Conservation (phyloP, 2,113 vertebrate genomes). For the Carassius auratus region DNA sequence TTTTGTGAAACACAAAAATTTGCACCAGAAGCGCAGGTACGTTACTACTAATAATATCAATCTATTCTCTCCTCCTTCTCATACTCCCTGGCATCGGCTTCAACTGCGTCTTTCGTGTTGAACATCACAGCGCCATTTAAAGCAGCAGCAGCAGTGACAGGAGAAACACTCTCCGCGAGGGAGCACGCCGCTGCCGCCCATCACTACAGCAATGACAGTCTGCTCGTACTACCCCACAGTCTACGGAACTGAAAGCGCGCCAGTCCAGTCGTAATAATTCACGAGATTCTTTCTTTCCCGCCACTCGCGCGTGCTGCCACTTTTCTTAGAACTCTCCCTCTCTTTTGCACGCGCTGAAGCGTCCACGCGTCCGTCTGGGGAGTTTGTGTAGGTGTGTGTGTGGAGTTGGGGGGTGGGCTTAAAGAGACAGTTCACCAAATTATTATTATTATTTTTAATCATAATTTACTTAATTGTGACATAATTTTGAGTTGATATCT, state of each 20-base stretch:
- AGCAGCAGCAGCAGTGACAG: constrained; percentile 44
- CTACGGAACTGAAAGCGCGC: constrained; percentile 60
- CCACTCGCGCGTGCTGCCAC: constrained; percentile 57
- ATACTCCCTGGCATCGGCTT: constrained; percentile 87
- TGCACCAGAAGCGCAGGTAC: constrained; percentile 87
- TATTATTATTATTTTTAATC: too few relatives aligned
- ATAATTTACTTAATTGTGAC: too few relatives aligned
- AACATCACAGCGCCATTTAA: constrained; percentile 70
- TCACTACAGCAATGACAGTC: constrained; percentile 27
- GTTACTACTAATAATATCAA: constrained; percentile 77
- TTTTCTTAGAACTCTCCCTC: constrained; percentile 55
- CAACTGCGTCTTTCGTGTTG: constrained; percentile 81
- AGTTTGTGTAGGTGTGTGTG: constrained; percentile 17
- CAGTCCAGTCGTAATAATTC: constrained; percentile 69
- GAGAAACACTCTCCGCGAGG: constrained; percentile 46
- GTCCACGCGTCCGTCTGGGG: constrained; percentile 73
- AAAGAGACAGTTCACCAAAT: constrained; percentile 1
- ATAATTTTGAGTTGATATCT: too few relatives aligned
- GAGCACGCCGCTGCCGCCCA: constrained; percentile 40
- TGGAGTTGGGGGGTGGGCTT: background rate
- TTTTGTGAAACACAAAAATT: constrained; percentile 72
- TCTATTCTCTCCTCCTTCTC: constrained; percentile 63
- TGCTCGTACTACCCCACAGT: constrained; percentile 10
- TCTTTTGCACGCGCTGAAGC: constrained; percentile 66
- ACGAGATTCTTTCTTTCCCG: constrained; percentile 61